A percentile compares a stretch with the other conserved stretches of the same genome.
These are phyloP conservation scores for Scolanthus callimorphus DNA, from an alignment of 92 coral and sea anemone genomes.

Conservation along the genomic window DNA sequence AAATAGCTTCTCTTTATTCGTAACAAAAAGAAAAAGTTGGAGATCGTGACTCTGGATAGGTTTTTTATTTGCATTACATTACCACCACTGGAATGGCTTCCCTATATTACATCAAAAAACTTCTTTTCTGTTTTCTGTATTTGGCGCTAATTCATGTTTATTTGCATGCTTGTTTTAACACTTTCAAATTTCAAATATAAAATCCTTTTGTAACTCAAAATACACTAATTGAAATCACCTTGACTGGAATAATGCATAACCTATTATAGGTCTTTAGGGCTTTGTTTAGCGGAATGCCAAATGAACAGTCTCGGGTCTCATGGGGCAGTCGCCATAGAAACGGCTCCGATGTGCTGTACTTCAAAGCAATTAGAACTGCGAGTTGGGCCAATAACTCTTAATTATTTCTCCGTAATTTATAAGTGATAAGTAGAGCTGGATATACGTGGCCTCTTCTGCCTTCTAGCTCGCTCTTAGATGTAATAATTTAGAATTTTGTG, in stretches of 20 bases:
- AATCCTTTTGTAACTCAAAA: not conserved
- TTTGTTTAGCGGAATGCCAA: constrained; percentile 25
- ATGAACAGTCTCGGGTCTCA: not conserved
- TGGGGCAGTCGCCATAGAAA: not conserved
- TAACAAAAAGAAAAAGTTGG: too few relatives aligned
- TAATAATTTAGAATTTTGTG: not conserved
- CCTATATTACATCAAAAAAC: too few relatives aligned
- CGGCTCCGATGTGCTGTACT: not conserved
- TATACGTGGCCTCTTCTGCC: not conserved
- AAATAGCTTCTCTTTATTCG: too few relatives aligned
- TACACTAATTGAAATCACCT: not conserved
- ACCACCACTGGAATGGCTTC: too few relatives aligned
- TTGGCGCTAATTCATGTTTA: too few relatives aligned
- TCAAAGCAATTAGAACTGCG: not conserved
- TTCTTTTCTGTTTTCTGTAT: too few relatives aligned
- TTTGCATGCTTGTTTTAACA: too few relatives aligned
- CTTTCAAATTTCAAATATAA: too few relatives aligned
- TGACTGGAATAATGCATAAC: not conserved
- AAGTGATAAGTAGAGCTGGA: not conserved
- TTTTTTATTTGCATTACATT: too few relatives aligned
- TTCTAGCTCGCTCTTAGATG: constrained; percentile 3
- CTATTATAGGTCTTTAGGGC: too few relatives aligned
- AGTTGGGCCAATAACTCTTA: constrained; percentile 3
- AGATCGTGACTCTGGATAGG: too few relatives aligned
- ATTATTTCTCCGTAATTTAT: not conserved